Percentiles rank a stretch among this genome's conserved stretches.
Evolutionary conservation across 2,888 invertebrate species (phyloP).

Genomic region (Aleiodes testaceus): DNA sequence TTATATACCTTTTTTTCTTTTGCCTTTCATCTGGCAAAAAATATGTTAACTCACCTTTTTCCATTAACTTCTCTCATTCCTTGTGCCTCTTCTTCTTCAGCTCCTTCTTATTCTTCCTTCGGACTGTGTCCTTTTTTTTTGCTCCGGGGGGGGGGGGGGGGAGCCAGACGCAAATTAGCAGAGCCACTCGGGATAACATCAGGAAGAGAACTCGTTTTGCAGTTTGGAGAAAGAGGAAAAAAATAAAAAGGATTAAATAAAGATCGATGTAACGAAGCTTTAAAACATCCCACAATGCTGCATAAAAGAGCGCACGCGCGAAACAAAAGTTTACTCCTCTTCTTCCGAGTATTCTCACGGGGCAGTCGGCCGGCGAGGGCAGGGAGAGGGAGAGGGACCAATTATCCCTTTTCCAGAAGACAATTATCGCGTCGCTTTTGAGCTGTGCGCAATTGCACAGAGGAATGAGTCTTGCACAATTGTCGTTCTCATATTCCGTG

Average conservation of each 20-base stretch:
- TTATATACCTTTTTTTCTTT: not conserved
- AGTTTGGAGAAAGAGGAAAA: not conserved
- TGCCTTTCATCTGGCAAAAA: not conserved
- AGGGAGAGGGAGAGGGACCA: constrained; percentile 50
- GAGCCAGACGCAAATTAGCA: constrained; percentile 55
- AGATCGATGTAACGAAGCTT: constrained; percentile 31
- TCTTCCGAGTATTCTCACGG: constrained; percentile 50
- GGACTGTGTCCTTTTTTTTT: constrained; percentile 36
- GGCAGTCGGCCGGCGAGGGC: constrained; percentile 31
- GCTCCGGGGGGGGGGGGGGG: constrained; percentile 29
- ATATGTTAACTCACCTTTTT: not conserved
- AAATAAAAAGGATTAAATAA: constrained; percentile 20
- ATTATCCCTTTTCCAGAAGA: constrained; percentile 66
- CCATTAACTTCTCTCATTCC: constrained; percentile 15
- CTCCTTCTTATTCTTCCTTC: constrained; percentile 28
- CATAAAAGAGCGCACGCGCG: constrained; percentile 42
- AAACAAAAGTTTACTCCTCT: constrained; percentile 13
- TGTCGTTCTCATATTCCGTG: constrained; percentile 21
- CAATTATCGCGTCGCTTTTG: constrained; percentile 60
- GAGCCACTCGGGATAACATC: constrained; percentile 52
- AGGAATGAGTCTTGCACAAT: constrained; percentile 26
- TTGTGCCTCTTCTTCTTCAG: constrained; percentile 18
- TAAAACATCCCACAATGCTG: constrained; percentile 33
- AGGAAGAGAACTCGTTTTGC: constrained; percentile 48
- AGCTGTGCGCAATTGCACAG: constrained; percentile 53